Base-by-base conservation (phyloP, 2,888 invertebrate genomes). In the Tipula vernalis region DNA sequence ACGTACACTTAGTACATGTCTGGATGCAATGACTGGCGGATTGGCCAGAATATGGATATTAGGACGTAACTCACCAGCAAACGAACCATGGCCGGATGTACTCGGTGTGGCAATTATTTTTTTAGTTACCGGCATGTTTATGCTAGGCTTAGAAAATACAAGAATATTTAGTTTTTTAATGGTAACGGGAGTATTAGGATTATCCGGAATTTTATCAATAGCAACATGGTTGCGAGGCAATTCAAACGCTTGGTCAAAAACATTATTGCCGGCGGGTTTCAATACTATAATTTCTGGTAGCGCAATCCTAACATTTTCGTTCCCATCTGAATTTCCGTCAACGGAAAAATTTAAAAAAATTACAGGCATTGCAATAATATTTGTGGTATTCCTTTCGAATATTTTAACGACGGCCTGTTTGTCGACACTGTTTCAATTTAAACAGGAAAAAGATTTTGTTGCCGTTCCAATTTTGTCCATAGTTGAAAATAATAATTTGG, bases 21-120 rank as follows among this genome's bases (percentile, higher is more conserved):
- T 94, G 88, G 93, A 93, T 89, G 93, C 93, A 88, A 92, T 93
- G 91, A 93, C 93, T 87, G 92, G 92, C 84, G 93, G 93, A 15
- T 89, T 93, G 89, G 92, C 93, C 83, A 91, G 93, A 87, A 92
- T 93, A 87, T 92, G 93, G 89, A 91, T 93, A 87, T 91, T 93
- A 88, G 93, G 93, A 90, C 90, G 91, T 88, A 92, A 92, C 88
- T 90, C 92, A 87, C 90, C 91, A 51, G 89, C 89, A 83, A 91
- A 91, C 87, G 93, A 93, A 88, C 93, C 93, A 5, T 93, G 93
- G 93, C 93, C 93, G 41, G 94, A 94, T 90, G 92, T 93, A 12
- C 89, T 94, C 39, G 93, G 93, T 1, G 92, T 93, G 18, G 92
- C 92, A 3, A 92, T 93, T 83, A 92, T 93, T 71, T 91, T 93